phyloP scores from a whole-genome alignment of 1,140 invertebrate genomes.

The Cotesia vestalis region DNA sequence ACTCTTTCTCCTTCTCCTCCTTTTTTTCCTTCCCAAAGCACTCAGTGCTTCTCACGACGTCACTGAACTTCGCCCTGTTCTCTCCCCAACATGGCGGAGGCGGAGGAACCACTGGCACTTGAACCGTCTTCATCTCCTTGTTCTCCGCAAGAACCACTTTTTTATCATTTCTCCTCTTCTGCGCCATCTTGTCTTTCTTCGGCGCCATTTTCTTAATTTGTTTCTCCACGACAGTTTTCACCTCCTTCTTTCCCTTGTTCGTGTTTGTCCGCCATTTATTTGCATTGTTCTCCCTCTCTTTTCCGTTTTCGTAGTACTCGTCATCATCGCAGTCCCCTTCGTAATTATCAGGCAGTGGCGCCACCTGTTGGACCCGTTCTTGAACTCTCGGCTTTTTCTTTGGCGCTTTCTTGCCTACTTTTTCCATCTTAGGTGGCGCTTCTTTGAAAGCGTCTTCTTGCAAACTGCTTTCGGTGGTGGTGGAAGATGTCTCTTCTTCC shows the following conservation, averaged over 20 bases:
- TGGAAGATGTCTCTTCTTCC: slow-evolving; percentile 78
- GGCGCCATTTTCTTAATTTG: slow-evolving; percentile 55
- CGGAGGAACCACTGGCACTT: slow-evolving; percentile 43
- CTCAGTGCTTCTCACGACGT: slow-evolving; percentile 66
- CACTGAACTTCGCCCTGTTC: slow-evolving; percentile 69
- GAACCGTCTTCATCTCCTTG: slow-evolving; percentile 45
- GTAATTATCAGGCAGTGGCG: slow-evolving; percentile 63
- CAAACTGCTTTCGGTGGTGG: slow-evolving; percentile 76
- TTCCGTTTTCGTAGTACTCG: slow-evolving; percentile 60
- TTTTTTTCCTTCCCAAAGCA: slow-evolving; percentile 16
- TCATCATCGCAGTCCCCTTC: slow-evolving; percentile 65
- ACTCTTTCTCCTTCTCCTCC: too few relatives aligned
- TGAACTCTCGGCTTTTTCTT: slow-evolving; percentile 57
- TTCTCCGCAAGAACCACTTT: slow-evolving; percentile 40
- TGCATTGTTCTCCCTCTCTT: slow-evolving; percentile 58
- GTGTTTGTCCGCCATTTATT: slow-evolving; percentile 50
- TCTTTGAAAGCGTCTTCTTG: slow-evolving; percentile 65
- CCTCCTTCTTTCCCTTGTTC: background rate
- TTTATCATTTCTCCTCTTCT: slow-evolving; percentile 46
- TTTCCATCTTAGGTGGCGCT: slow-evolving; percentile 57
- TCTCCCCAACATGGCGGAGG: slow-evolving; percentile 65
- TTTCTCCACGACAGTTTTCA: too few relatives aligned
- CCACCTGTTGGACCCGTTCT: slow-evolving; percentile 43
- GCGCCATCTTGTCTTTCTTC: slow-evolving; percentile 59
- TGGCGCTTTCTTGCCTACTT: slow-evolving; percentile 55